phyloP scores from a whole-genome alignment of 1,140 invertebrate genomes.

The Cecropterus lyciades region DNA sequence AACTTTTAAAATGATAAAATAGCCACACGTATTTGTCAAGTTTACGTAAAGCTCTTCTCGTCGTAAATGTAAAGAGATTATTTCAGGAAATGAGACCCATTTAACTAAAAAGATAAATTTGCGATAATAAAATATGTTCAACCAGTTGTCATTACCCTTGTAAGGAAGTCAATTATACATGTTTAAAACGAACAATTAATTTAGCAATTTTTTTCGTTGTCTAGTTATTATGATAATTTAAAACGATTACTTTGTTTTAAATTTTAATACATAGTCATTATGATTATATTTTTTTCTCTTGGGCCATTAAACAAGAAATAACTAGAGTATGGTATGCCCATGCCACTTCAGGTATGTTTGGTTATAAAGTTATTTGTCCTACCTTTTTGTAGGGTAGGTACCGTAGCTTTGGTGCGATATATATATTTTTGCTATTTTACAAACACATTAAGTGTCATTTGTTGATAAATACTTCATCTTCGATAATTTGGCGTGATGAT shows the following conservation, averaged over 20 bases:
- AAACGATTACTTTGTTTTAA: slow-evolving; percentile 23
- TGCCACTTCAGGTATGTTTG: too few relatives aligned
- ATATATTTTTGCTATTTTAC: too few relatives aligned
- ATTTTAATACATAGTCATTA: slow-evolving; percentile 7
- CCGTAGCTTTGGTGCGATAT: too few relatives aligned
- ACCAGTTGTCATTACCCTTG: slow-evolving; percentile 32
- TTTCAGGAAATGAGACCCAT: slow-evolving; percentile 20
- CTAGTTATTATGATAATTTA: slow-evolving; percentile 7
- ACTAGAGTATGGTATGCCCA: too few relatives aligned
- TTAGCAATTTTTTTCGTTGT: slow-evolving; percentile 21
- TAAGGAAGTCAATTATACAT: slow-evolving; percentile 27
- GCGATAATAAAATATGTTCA: slow-evolving; percentile 25
- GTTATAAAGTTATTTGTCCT: too few relatives aligned
- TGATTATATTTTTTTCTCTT: neutral
- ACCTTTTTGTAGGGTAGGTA: too few relatives aligned
- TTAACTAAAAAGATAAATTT: slow-evolving; percentile 10
- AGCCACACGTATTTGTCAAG: neutral
- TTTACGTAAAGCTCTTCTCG: neutral
- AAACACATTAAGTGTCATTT: too few relatives aligned
- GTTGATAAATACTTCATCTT: too few relatives aligned
- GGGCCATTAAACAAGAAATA: neutral
- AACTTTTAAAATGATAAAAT: too few relatives aligned
- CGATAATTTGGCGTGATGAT: too few relatives aligned
- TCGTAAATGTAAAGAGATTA: neutral
- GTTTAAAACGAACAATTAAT: slow-evolving; percentile 23